Percentiles rank a stretch among this genome's conserved stretches.
These are phyloP conservation scores for Aporophyla nigra DNA, from an alignment of 2,888 invertebrate species.

Conservation along the genomic window DNA sequence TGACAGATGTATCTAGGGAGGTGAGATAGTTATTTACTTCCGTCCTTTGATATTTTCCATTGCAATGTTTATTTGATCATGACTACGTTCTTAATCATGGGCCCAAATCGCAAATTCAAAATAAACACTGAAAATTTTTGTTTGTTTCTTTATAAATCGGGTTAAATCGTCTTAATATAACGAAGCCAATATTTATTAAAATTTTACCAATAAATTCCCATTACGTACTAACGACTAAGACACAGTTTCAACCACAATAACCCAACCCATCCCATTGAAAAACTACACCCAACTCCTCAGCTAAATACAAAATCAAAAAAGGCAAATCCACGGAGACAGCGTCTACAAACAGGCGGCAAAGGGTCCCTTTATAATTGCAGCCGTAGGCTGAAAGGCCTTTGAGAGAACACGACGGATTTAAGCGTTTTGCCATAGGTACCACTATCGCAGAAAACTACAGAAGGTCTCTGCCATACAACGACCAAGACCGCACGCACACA, in stretches of 20 bases:
- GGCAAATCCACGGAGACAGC: constrained; percentile 61
- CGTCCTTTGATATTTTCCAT: too few species aligned
- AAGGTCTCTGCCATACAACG: neutral
- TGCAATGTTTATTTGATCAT: too few species aligned
- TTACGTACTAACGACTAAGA: neutral
- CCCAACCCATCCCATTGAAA: constrained; percentile 11
- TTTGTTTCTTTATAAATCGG: too few species aligned
- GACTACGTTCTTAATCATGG: neutral
- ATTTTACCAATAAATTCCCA: neutral
- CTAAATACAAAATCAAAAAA: constrained; percentile 64
- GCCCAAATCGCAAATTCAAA: neutral
- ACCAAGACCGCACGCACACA: neutral
- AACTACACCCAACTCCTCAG: constrained; percentile 25
- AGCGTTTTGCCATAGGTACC: constrained; percentile 44
- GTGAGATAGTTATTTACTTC: neutral
- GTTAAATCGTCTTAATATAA: neutral
- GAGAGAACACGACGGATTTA: constrained; percentile 59
- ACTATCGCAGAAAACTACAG: neutral
- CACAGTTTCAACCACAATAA: neutral
- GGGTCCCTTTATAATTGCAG: constrained; percentile 65
- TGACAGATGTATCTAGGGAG: neutral
- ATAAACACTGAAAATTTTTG: neutral
- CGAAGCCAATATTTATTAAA: neutral
- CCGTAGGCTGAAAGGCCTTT: constrained; percentile 66
- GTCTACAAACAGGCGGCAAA: constrained; percentile 59